A percentile compares a stretch with the other conserved stretches of the same genome.
Conservation (phyloP, 2,113 vertebrate species). For the Zeus faber region DNA sequence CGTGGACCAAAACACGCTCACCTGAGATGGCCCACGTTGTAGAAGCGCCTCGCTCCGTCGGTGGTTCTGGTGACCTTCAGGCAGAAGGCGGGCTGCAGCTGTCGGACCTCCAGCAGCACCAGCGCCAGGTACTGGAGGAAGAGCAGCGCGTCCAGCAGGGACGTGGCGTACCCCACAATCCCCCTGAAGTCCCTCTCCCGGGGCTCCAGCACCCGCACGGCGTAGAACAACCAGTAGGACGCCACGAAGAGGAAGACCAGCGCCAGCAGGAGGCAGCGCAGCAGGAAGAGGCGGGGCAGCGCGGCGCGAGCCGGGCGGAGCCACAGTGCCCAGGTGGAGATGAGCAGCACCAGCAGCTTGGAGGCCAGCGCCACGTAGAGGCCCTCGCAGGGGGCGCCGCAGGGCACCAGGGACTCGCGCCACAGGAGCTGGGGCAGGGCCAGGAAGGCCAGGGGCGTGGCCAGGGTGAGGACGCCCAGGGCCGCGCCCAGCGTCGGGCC, state of each 20-base stretch:
- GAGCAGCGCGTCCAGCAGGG: conserved; percentile 87
- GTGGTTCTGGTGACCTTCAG: conserved; percentile 90
- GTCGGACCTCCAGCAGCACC: conserved; percentile 87
- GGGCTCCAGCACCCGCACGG: conserved; percentile 84
- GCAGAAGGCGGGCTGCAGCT: conserved; percentile 90
- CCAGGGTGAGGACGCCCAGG: conserved; percentile 84
- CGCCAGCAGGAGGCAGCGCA: conserved; percentile 88
- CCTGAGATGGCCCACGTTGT: conserved; percentile 92
- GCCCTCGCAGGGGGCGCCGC: conserved; percentile 88
- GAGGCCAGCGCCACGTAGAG: conserved; percentile 92
- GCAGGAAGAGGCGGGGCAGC: conserved; percentile 84
- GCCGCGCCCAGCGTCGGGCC: conserved; percentile 76
- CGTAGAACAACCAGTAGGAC: conserved; percentile 93
- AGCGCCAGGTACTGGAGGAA: conserved; percentile 92
- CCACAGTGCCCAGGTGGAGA: conserved; percentile 92
- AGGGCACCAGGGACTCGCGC: conserved; percentile 82
- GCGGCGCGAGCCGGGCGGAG: conserved; percentile 85
- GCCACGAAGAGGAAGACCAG: conserved; percentile 87
- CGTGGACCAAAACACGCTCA: no score
- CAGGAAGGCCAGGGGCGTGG: conserved; percentile 89
- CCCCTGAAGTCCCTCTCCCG: conserved; percentile 82
- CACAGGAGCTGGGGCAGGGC: conserved; percentile 87
- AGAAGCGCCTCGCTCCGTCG: conserved; percentile 87
- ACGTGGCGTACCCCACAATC: conserved; percentile 88
- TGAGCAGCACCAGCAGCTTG: conserved; percentile 88